Base-by-base conservation (phyloP, 2,113 vertebrate species). In the Hemiprocne comata region DNA sequence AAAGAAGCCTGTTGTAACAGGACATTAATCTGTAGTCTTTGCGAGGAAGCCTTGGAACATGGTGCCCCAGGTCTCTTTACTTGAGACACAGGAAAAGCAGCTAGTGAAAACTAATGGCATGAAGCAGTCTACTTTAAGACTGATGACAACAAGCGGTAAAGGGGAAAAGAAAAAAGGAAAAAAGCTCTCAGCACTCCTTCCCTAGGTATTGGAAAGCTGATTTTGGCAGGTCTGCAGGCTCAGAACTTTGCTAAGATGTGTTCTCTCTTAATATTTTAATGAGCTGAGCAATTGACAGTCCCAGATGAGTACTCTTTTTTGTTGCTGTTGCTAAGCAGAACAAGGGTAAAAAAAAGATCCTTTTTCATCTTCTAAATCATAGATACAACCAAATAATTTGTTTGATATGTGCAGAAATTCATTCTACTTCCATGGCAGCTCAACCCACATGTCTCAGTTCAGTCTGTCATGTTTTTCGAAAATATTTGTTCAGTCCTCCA, bases 251-350 rank as follows among this genome's bases (percentile, higher is more conserved):
- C 51, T 90, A 93, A 96, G 90, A 87, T 92, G 40, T 70, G 67
- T 95, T 95, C 87, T 92, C 42, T 96, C 80, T 94, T 96, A 98
- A 97, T 97, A 95, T 96, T 98, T 97, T 98, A 97, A 96, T 95
- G 91, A 97, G 94, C 82, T 96, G 79, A 97, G 75, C 90, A 95
- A 93, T 64, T 93, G 95, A 96, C 81, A 97, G 75, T 96, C 85
- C 81, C 89, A 90, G 71, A 42, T 95, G 84, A 97, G 85, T 77
- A 89, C 78, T 85, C 36, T 14, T 80, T 71, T 97, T 96, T 96
- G 71, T 93, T 97, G 80, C 92, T 97, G 93, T 97, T 98, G 95
- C 95, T 94, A 96, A 97, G 95, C 90, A 95, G 97, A 96, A 93
- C 51, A 85, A 77, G 16, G 12, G 48, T 57, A 42, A 90, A 96